These are phyloP conservation scores for Agrochola circellaris DNA, from an alignment of 2,888 invertebrate species.

Conservation along the genomic window DNA sequence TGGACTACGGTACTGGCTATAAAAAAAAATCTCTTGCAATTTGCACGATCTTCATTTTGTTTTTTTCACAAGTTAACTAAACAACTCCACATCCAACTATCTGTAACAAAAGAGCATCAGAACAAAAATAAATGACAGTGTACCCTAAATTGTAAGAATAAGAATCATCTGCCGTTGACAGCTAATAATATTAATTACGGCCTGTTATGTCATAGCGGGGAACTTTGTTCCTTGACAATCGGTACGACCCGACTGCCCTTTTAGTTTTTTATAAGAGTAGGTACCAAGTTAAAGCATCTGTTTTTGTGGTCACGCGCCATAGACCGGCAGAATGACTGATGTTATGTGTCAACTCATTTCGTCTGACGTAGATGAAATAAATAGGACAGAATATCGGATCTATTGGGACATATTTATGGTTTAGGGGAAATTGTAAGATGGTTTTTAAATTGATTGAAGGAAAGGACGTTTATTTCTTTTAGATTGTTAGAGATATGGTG, in stretches of 20 bases:
- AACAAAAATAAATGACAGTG: slow-evolving; percentile 50
- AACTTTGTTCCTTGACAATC: slow-evolving; percentile 80
- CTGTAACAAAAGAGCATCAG: slow-evolving; percentile 51
- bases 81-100: neutral
- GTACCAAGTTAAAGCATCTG: slow-evolving; percentile 77
- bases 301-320: slow-evolving; percentile 84
- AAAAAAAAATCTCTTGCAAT: neutral
- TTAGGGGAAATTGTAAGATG: slow-evolving; percentile 33
- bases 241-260: slow-evolving; percentile 80
- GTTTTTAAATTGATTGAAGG: slow-evolving; percentile 44
- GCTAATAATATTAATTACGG: slow-evolving; percentile 74
- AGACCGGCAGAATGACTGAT: slow-evolving; percentile 84
- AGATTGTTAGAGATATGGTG: slow-evolving; percentile 26
- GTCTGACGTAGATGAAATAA: slow-evolving; percentile 75
- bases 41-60: neutral
- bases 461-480: slow-evolving; percentile 38
- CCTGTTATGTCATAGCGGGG: slow-evolving; percentile 75
- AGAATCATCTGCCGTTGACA: slow-evolving; percentile 66
- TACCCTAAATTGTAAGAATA: slow-evolving; percentile 60
- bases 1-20: too few relatives aligned
- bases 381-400: slow-evolving; percentile 44
- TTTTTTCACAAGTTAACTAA: neutral
- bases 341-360: slow-evolving; percentile 84
- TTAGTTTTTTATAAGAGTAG: slow-evolving; percentile 77
- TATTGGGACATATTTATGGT: slow-evolving; percentile 53